Percentiles rank a stretch among this genome's conserved stretches.
Evolutionary conservation across 1,140 invertebrate genomes (phyloP).

Genomic region (Berghia stephanieae): DNA sequence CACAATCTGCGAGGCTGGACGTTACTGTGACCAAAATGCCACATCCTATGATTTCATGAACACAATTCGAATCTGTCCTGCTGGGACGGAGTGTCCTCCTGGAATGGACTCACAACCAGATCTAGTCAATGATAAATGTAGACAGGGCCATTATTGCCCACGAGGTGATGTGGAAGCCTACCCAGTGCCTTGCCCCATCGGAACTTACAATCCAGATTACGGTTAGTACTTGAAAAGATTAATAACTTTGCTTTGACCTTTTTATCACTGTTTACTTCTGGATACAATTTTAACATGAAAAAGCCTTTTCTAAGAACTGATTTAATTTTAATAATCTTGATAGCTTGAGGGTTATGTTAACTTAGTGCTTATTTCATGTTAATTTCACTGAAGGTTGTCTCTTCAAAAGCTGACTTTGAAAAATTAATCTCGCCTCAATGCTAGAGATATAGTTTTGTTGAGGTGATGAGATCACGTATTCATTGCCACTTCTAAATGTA

Average conservation of each 20-base stretch:
- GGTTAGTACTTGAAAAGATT: background rate
- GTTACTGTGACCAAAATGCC: conserved; percentile 52
- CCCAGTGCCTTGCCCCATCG: conserved; percentile 60
- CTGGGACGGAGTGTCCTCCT: conserved; percentile 60
- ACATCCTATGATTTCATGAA: conserved; percentile 44
- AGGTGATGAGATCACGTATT: too few relatives aligned
- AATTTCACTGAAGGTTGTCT: too few relatives aligned
- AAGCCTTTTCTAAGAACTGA: too few relatives aligned
- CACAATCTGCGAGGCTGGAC: conserved; percentile 55
- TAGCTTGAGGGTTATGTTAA: too few relatives aligned
- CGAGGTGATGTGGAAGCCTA: conserved; percentile 56
- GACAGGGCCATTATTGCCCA: conserved; percentile 60
- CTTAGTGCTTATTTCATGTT: too few relatives aligned
- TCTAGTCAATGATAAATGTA: conserved; percentile 52
- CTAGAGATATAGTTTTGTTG: too few relatives aligned
- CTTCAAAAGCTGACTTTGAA: too few relatives aligned
- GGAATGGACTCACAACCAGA: conserved; percentile 59
- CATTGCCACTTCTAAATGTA: too few relatives aligned
- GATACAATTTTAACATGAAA: too few relatives aligned
- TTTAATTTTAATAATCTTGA: too few relatives aligned
- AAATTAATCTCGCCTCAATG: too few relatives aligned
- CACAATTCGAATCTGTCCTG: conserved; percentile 51
- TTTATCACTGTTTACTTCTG: too few relatives aligned
- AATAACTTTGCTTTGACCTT: background rate
- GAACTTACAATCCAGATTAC: conserved; percentile 57